Evolutionary conservation across 1,140 invertebrate genomes (phyloP).

Genomic region (Trachelipus rathkii): DNA sequence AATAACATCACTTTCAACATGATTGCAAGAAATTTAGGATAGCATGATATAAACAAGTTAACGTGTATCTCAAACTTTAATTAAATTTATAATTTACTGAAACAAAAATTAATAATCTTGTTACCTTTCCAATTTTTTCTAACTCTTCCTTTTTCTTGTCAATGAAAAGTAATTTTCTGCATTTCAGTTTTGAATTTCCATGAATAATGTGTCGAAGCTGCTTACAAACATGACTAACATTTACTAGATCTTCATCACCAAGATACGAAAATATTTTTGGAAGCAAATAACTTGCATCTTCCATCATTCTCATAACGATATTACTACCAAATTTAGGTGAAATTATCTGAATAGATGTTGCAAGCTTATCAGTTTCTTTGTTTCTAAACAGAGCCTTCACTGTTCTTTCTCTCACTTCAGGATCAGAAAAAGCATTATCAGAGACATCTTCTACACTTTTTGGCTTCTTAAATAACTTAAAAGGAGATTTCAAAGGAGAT

Average conservation of each 20-base stretch:
- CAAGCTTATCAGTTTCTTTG: not conserved
- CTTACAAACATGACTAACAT: constrained; percentile 1
- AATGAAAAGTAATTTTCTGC: not conserved
- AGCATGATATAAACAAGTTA: too few relatives aligned
- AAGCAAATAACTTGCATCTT: not conserved
- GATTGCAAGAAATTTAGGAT: too few relatives aligned
- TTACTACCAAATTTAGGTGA: not conserved
- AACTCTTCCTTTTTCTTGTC: constrained; percentile 4
- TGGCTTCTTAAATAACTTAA: not conserved
- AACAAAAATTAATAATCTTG: not conserved
- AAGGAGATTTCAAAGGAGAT: not conserved
- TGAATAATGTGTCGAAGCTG: not conserved
- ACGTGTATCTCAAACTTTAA: too few relatives aligned
- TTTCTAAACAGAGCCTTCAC: not conserved
- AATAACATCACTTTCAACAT: too few relatives aligned
- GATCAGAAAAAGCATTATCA: not conserved
- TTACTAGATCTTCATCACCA: not conserved
- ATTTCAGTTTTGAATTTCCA: not conserved
- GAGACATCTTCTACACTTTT: not conserved
- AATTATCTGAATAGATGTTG: not conserved
- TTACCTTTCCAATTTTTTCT: not conserved
- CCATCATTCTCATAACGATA: not conserved
- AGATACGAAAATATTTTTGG: not conserved
- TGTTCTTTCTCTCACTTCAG: not conserved
- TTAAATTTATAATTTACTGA: not conserved